Conservation (phyloP, 1,140 invertebrate species). For the Drosophila saltans region DNA sequence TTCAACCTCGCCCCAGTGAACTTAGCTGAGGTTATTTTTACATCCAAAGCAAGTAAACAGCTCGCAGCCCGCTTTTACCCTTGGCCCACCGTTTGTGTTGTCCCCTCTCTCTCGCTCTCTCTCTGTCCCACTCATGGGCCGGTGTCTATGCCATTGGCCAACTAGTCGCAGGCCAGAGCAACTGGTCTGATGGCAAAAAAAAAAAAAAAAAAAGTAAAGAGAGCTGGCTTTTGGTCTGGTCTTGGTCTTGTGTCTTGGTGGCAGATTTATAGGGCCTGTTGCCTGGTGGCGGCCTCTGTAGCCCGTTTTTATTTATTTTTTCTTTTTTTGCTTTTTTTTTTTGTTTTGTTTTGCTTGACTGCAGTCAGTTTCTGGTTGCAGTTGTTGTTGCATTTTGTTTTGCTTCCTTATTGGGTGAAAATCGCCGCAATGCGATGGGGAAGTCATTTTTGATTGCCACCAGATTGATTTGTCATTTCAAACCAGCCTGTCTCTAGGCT, state of each 20-base stretch:
- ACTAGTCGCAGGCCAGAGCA: conserved; percentile 61
- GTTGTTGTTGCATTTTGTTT: conserved; percentile 54
- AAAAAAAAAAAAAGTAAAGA: conserved; percentile 1
- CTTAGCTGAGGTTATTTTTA: conserved; percentile 83
- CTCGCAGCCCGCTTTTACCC: not conserved
- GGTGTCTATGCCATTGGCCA: conserved; percentile 40
- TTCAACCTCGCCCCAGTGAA: conserved; percentile 83
- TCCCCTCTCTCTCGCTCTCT: not conserved
- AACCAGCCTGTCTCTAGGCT: conserved; percentile 5
- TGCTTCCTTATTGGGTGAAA: conserved; percentile 81
- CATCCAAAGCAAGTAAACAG: conserved; percentile 59
- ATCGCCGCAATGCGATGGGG: conserved; percentile 55
- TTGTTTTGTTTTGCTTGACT: conserved; percentile 64
- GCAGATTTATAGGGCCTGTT: conserved; percentile 65
- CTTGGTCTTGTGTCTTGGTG: conserved; percentile 33
- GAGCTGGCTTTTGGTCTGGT: conserved; percentile 20
- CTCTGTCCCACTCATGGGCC: not conserved
- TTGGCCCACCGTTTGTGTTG: not conserved
- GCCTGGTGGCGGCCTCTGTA: conserved; percentile 23
- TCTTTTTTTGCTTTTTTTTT: conserved; percentile 27
- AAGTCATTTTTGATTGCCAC: conserved; percentile 72
- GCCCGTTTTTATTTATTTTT: conserved; percentile 40
- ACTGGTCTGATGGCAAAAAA: conserved; percentile 54
- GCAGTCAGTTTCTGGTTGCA: conserved; percentile 74
- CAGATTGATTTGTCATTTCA: conserved; percentile 78